Evolutionary conservation across 2,113 vertebrate species (phyloP), one percentile per base, ranked within the genome.

Genomic region (Penelope pileata): DNA sequence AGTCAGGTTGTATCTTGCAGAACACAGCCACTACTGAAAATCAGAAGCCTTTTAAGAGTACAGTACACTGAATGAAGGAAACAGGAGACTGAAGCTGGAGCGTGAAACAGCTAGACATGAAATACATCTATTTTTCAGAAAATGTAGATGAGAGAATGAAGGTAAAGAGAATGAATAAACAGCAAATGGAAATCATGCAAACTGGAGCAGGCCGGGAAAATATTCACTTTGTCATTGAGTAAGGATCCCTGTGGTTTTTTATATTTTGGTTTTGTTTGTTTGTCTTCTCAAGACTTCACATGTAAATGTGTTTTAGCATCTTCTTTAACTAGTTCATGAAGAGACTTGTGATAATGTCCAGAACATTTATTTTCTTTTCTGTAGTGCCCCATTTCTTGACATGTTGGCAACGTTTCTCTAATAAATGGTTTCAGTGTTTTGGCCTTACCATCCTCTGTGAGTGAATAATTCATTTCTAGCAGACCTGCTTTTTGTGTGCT

Each of bases 161-260:
- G 86, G 74, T 92, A 77, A 94, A 82, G 53, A 88, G 66, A 82
- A 76, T 6, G 16, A 82, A 79, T 87, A 87, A 95, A 91, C 78
- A 94, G 87, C 78, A 93, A 84, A 90, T 93, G 74, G 91, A 92
- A 93, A 73, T 85, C 81, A 64, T 48, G 66, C 58, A 90, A 66
- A 64, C 62, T 72, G 45, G 34, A 69, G 48, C 59, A 93, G 75
- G 43, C 58, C 36, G 93, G 91, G 54, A 89, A 85, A 96, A 70
- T 63, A 74, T 90, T 83, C 48, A 88, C 40, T 85, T 91, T 79
- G 67, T 87, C 74, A 62, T 76, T 90, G 67, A 79, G 27, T 76
- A 68, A 90, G 82, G 76, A 38, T 91, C 23, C n/a, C 12, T 63
- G 6, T 82, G n/a, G 53, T 43, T 34, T 16, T 16, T 34, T 68